A percentile compares a stretch with the other conserved stretches of the same genome.
Evolutionary conservation across 2,888 invertebrate genomes (phyloP).

Genomic region (Leptinotarsa juncta): DNA sequence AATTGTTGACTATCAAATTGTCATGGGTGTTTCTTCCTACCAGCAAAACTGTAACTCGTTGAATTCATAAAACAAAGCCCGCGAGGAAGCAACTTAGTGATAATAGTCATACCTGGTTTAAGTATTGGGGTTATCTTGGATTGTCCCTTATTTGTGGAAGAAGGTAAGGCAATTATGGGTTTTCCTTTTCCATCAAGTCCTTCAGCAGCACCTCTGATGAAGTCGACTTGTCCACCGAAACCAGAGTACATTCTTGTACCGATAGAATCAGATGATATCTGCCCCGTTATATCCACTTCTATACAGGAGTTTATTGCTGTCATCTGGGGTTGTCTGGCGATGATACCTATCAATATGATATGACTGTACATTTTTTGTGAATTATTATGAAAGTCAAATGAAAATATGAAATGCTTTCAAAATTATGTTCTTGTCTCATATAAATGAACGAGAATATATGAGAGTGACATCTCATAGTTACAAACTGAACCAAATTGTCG

Average conservation of each 20-base stretch:
- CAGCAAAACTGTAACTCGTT: too few relatives aligned
- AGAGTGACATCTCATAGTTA: too few relatives aligned
- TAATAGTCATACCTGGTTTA: constrained; percentile 74
- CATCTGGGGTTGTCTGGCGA: constrained; percentile 88
- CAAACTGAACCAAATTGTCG: too few relatives aligned
- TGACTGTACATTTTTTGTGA: too few relatives aligned
- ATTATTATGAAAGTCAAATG: too few relatives aligned
- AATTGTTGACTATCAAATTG: too few relatives aligned
- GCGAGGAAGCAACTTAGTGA: background rate
- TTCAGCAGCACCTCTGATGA: constrained; percentile 91
- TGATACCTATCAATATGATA: constrained; percentile 67
- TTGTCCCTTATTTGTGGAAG: constrained; percentile 80
- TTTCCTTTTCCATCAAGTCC: constrained; percentile 87
- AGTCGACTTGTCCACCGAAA: constrained; percentile 95
- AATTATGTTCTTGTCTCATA: too few relatives aligned
- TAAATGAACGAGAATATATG: too few relatives aligned
- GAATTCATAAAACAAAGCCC: too few relatives aligned
- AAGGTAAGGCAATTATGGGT: constrained; percentile 91
- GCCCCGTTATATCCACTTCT: constrained; percentile 94
- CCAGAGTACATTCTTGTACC: constrained; percentile 85
- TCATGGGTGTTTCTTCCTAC: too few relatives aligned
- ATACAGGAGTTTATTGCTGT: constrained; percentile 97
- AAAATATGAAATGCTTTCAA: too few relatives aligned
- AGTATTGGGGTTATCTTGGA: constrained; percentile 87
- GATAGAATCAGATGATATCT: constrained; percentile 93